phyloP scores from a whole-genome alignment of 2,797 vertebrate species.

The Acomys russatus region DNA sequence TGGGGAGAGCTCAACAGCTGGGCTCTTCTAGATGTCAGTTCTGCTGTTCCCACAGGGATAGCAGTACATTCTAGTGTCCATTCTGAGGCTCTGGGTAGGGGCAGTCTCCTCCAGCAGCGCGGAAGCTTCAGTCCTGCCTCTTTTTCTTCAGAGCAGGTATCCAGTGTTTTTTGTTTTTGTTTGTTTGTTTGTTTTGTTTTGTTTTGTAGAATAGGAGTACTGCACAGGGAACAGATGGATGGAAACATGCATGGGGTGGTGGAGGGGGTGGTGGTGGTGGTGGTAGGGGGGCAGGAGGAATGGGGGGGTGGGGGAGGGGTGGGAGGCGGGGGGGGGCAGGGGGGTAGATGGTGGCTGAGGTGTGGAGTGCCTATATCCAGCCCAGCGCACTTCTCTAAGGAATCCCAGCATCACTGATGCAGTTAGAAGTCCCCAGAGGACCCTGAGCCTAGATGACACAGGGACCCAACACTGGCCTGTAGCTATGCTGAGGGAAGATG shows the following conservation, averaged over 20 bases:
- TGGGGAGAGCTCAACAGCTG: not conserved
- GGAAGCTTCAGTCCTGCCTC: not conserved
- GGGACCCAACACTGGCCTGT: not conserved
- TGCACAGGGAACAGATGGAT: not conserved
- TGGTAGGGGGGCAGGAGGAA: no score
- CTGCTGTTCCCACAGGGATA: not conserved
- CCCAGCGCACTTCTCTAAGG: not conserved
- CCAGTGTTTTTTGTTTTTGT: not conserved
- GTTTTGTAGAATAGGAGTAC: not conserved
- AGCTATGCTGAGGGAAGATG: not conserved
- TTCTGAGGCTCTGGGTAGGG: not conserved
- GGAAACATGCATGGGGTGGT: no score
- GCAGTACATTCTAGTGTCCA: not conserved
- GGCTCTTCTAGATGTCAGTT: not conserved
- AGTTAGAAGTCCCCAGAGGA: not conserved
- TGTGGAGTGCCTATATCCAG: not conserved
- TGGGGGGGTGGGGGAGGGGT: no score
- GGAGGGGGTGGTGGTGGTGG: not conserved
- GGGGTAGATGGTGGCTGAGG: not conserved
- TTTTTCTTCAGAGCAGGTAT: not conserved
- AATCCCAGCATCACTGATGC: not conserved
- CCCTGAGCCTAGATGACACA: not conserved
- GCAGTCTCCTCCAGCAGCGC: not conserved
- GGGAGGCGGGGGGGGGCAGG: no score
- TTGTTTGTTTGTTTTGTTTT: no score